Base-by-base conservation (phyloP, 2,113 vertebrate genomes). In the Hepsetus odoe region DNA sequence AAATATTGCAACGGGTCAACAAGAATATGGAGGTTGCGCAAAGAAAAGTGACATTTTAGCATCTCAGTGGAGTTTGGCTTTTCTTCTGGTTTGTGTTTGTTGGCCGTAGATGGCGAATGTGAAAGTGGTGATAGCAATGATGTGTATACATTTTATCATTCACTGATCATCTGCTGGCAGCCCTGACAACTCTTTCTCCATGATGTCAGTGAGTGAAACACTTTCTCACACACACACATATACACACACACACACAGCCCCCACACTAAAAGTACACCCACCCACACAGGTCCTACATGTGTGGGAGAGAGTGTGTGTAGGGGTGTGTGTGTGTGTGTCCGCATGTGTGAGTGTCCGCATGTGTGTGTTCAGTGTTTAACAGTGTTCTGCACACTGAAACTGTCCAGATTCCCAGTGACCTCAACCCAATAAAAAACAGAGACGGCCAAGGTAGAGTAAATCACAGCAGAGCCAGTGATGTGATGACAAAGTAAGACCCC, bases 321-420 rank as follows among this genome's bases (percentile, higher is more conserved):
- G n/a, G n/a, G n/a, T 5, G 11, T 46, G 44, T 46, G 44, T 46
- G 5, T 46, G 44, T 46, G 5, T 2, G 5, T 46, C 11, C 13
- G 5, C n/a, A n/a, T n/a, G n/a, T n/a, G n/a, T 5, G 4, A 38
- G n/a, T 20, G 35, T 53, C 51, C 14, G 24, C 26, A 20, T 71
- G 67, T 61, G 49, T 72, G 65, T 76, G 70, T 7, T 77, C 64
- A 77, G 72, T 73, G 80, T 84, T 84, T 79, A 80, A 80, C 74
- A 68, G 67, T 44, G 51, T 77, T 79, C 77, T 74, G 65, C 51
- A 55, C 67, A 66, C 58, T 78, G 74, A 85, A 74, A 77, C 66
- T 68, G 56, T 72, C 74, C 77, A 79, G 81, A 68, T 69, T 82
- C 62, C 64, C 58, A 78, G 26, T 84, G 80, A 85, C 72, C 77